These are phyloP conservation scores for Cabera pusaria DNA, from an alignment of 2,888 invertebrate species.

Conservation along the genomic window DNA sequence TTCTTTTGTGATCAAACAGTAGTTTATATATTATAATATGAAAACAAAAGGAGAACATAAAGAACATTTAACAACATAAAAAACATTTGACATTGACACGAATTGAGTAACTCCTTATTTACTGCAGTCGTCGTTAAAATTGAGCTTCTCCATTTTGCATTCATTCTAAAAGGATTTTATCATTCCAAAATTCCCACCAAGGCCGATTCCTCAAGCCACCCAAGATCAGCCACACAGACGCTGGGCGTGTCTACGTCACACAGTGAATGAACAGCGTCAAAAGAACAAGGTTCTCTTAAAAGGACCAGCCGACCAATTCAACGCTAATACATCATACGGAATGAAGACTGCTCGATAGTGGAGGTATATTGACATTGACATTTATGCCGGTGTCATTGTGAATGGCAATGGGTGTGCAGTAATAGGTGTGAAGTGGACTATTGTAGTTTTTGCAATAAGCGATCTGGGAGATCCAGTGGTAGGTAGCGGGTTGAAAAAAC, in stretches of 20 bases:
- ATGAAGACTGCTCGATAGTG: slow-evolving; percentile 63
- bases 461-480: slow-evolving; percentile 38
- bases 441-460: slow-evolving; percentile 62
- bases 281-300: slow-evolving; percentile 58
- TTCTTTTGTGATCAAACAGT: no score
- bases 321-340: slow-evolving; percentile 76
- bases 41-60: no score
- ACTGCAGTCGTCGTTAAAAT: no score
- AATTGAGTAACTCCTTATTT: no score
- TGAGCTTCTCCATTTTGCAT: no score
- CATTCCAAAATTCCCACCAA: slow-evolving; percentile 21
- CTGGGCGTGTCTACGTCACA: slow-evolving; percentile 76
- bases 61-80: no score
- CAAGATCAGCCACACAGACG: slow-evolving; percentile 70
- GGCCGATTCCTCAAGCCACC: slow-evolving; percentile 53
- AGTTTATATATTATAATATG: no score
- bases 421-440: slow-evolving; percentile 80
- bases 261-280: slow-evolving; percentile 61
- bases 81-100: no score
- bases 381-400: slow-evolving; percentile 76
- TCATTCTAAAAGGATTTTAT: no score
- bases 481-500: slow-evolving; percentile 8
- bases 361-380: slow-evolving; percentile 75
- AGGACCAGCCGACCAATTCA: slow-evolving; percentile 75
- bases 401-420: slow-evolving; percentile 77